Percentiles rank a stretch among this genome's conserved stretches.
phyloP scores from a whole-genome alignment of 2,113 vertebrate species.

The Scophthalmus maximus region DNA sequence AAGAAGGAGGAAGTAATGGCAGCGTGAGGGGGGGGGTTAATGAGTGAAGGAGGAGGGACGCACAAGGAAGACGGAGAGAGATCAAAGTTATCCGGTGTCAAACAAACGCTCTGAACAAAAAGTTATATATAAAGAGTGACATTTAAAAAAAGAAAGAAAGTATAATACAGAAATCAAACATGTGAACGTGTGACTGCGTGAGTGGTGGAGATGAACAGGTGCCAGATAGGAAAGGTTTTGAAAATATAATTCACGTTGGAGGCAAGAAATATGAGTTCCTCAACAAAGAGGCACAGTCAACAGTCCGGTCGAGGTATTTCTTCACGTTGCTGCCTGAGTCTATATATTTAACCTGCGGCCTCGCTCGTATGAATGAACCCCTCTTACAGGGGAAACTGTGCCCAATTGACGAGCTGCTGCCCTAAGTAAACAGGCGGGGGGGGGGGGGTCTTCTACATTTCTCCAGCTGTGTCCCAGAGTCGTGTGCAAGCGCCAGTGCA shows the following conservation, averaged over 20 bases:
- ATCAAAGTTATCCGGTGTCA: conserved; percentile 47
- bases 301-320: conserved; percentile 52
- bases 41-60: conserved; percentile 12
- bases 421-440: conserved; percentile 87
- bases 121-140: not conserved
- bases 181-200: too few relatives aligned
- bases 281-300: conserved; percentile 50
- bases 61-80: conserved; percentile 13
- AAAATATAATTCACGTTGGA: conserved; percentile 1
- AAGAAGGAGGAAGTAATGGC: conserved; percentile 43
- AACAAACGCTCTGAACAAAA: conserved; percentile 25
- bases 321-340: conserved; percentile 39
- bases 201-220: not conserved
- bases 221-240: too few relatives aligned
- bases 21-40: conserved; percentile 29
- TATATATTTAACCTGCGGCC: conserved; percentile 69
- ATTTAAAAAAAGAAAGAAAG: not conserved
- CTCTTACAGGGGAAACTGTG: conserved; percentile 87
- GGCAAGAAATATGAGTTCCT: conserved; percentile 27
- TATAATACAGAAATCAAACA: not conserved
- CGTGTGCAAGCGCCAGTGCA: conserved; percentile 85
- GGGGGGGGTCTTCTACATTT: conserved; percentile 78
- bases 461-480: conserved; percentile 89
- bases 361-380: conserved; percentile 86
- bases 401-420: conserved; percentile 89